Base-by-base conservation (phyloP, 2,113 vertebrate genomes). In the Oceanites oceanicus region DNA sequence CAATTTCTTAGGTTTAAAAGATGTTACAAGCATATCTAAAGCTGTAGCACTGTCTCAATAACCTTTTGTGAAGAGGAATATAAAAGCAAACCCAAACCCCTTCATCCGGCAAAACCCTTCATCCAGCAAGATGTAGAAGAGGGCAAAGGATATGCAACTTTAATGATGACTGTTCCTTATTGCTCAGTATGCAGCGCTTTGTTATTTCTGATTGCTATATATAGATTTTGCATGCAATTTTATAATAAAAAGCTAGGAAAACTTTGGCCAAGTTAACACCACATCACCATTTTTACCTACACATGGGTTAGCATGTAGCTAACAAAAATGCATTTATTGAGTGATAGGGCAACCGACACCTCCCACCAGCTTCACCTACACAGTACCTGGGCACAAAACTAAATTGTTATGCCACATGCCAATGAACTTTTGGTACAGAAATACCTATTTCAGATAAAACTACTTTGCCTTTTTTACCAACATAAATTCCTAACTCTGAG, bases 301-400 rank as follows among this genome's bases (percentile, higher is more conserved):
- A 50, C 8, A 3, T 4, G 4, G 7, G 2, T 36, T 49, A 70
- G 15, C 0, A 1, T 23, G 7, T 42, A 71, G 55, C 25, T 72
- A 65, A 80, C 9, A 42, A 42, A 86, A 83, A 89, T 25, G 19
- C 7, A 55, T 66, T 91, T 91, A 9, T 11, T 36, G 47, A 90
- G 56, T 26, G 30, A 56, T 0, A 65, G 45, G 29, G 26, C 53
- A 88, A 38, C 13, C 9, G 63, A 25, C 72, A n/a, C 12, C 15
- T 85, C 38, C 65, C 47, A 84, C 10, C 34, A 52, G 21, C 34
- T 66, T 73, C 72, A 70, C 45, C 29, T 59, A 15, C 42, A 21
- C 16, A 38, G 22, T 30, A 78, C n/a, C 53, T 86, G 78, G 30
- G 32, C 70, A 75, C 36, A 92, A 75, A 82, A 74, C 26, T 13